Evolutionary conservation across 2,113 vertebrate species (phyloP).

Genomic region (Phyllostomus discolor): DNA sequence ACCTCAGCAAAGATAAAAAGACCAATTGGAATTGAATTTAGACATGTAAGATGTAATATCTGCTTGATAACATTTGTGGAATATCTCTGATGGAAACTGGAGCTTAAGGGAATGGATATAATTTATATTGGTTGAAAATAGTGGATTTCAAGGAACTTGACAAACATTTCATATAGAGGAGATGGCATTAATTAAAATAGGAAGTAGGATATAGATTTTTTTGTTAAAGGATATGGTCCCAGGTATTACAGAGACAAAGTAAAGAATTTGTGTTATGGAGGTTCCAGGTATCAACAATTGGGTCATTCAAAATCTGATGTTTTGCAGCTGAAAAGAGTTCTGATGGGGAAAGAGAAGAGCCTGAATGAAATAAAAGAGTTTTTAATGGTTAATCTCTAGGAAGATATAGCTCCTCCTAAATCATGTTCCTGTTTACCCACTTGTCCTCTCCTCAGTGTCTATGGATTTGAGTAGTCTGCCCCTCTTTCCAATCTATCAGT

Average conservation of each 20-base stretch:
- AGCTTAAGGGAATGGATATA: not conserved
- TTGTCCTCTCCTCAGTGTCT: not conserved
- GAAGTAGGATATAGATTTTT: not conserved
- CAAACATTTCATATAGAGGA: not conserved
- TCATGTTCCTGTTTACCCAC: not conserved
- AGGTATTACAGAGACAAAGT: not conserved
- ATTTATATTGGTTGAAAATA: not conserved
- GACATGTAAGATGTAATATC: not conserved
- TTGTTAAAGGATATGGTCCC: not conserved
- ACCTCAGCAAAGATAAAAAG: not conserved
- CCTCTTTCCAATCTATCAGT: not conserved
- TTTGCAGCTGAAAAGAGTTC: not conserved
- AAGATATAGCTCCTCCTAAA: not conserved
- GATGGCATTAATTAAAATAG: not conserved
- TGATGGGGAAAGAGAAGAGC: not conserved
- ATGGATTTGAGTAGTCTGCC: not conserved
- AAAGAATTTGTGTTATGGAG: not conserved
- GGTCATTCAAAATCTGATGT: not conserved
- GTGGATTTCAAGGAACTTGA: not conserved
- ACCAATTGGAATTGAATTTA: not conserved
- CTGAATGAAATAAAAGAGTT: not conserved
- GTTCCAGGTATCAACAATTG: not conserved
- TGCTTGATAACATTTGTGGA: not conserved
- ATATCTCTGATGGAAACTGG: not conserved
- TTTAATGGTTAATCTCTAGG: not conserved